phyloP scores from a whole-genome alignment of 2,888 invertebrate species.

The Emmelina monodactyla region DNA sequence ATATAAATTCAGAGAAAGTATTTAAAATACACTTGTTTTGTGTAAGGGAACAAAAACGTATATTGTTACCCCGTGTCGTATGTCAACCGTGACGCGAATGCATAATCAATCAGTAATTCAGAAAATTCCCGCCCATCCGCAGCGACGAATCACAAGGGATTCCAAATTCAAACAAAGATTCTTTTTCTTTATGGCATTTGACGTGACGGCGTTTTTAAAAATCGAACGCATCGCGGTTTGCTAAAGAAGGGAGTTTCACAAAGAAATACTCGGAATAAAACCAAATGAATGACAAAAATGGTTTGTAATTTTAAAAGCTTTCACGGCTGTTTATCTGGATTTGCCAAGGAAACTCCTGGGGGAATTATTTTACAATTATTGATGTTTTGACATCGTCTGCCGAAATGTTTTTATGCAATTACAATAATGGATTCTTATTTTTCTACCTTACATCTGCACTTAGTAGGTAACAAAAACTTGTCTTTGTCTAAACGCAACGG shows the following conservation, averaged over 20 bases:
- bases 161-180: constrained; percentile 49
- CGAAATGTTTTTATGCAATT: background rate
- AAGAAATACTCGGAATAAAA: constrained; percentile 48
- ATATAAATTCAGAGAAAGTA: no score
- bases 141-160: constrained; percentile 49
- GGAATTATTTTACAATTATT: constrained; percentile 42
- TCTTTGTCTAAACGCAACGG: no score
- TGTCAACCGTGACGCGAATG: constrained; percentile 51
- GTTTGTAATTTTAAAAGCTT: constrained; percentile 61
- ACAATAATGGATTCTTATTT: no score
- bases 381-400: constrained; percentile 49
- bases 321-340: constrained; percentile 46
- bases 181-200: constrained; percentile 14
- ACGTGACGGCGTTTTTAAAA: constrained; percentile 30
- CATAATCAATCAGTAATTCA: constrained; percentile 63
- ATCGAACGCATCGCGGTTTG: constrained; percentile 28
- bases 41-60: no score
- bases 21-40: no score
- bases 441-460: no score
- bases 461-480: no score
- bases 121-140: constrained; percentile 36
- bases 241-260: constrained; percentile 31
- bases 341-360: constrained; percentile 31
- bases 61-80: constrained; percentile 35
- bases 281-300: constrained; percentile 21